Conservation (phyloP, 2,888 invertebrate species). For the Homarus gammarus region DNA sequence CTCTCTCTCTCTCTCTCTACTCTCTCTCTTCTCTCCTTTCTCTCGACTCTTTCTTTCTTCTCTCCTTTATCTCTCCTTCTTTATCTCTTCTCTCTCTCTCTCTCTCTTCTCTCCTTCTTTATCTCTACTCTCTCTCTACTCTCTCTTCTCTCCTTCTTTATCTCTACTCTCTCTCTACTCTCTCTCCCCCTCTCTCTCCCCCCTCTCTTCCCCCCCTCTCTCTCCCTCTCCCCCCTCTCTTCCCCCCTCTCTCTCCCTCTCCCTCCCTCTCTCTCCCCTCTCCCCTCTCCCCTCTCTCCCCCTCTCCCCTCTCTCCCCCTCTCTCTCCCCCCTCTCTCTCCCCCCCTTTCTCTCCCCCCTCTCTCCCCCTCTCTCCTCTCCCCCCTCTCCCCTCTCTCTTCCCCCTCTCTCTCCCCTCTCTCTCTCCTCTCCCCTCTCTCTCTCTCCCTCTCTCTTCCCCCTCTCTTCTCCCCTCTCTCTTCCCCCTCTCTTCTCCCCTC, state of each 20-base stretch:
- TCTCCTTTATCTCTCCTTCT: neutral
- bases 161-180: neutral
- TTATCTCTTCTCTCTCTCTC: conserved; percentile 18
- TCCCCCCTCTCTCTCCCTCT: neutral
- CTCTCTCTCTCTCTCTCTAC: conserved; percentile 19
- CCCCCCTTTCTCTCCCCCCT: neutral
- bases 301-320: neutral
- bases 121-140: neutral
- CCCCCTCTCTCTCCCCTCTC: conserved; percentile 32
- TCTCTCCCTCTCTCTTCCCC: conserved; percentile 22
- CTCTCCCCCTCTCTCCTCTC: neutral
- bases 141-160: neutral
- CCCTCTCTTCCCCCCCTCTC: neutral
- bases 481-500: neutral
- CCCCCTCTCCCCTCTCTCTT: conserved; percentile 2
- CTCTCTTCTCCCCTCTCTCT: conserved; percentile 3
- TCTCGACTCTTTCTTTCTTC: conserved; percentile 2
- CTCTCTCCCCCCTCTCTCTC: neutral
- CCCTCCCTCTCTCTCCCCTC: neutral
- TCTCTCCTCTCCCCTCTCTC: conserved; percentile 6
- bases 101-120: neutral
- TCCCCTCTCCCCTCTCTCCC: neutral
- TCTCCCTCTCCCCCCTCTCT: neutral
- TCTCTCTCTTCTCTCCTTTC: neutral
- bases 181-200: no score